Evolutionary conservation across 37 sponge, comb jelly and placozoan species (phyloP).

Genomic region (Cliona cf. orientalis): DNA sequence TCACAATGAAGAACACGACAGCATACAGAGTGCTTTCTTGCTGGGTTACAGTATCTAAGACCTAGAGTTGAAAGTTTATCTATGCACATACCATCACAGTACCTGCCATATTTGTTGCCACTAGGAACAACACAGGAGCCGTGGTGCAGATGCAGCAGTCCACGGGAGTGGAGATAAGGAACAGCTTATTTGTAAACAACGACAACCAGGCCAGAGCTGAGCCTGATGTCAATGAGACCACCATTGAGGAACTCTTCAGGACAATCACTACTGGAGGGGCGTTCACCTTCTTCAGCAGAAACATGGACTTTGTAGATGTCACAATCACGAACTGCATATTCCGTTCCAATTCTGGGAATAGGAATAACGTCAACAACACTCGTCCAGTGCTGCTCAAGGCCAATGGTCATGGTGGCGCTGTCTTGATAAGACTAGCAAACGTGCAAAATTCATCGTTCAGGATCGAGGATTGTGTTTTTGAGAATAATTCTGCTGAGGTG

Average conservation of each 20-base stretch:
- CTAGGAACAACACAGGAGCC: slow-evolving; percentile 65
- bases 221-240: slow-evolving; percentile 18
- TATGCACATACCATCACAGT: not conserved
- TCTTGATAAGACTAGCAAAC: slow-evolving; percentile 39
- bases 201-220: slow-evolving; percentile 8
- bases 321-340: slow-evolving; percentile 58
- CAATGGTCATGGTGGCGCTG: slow-evolving; percentile 77
- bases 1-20: too few relatives aligned
- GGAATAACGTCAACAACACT: slow-evolving; percentile 32
- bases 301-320: not conserved
- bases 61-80: not conserved
- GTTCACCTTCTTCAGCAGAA: slow-evolving; percentile 53
- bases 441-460: slow-evolving; percentile 13
- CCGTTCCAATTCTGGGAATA: slow-evolving; percentile 36
- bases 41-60: too few relatives aligned
- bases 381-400: slow-evolving; percentile 67
- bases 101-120: not conserved
- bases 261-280: slow-evolving; percentile 55
- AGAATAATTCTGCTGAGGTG: slow-evolving; percentile 61
- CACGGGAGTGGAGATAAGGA: slow-evolving; percentile 20
- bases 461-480: slow-evolving; percentile 38
- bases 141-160: slow-evolving; percentile 41
- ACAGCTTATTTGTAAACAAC: slow-evolving; percentile 59
- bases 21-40: too few relatives aligned
- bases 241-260: slow-evolving; percentile 24